Percentiles rank a stretch among this genome's conserved stretches.
These are phyloP conservation scores for Rhyacichthys aspro DNA, from an alignment of 2,797 vertebrate species.

Conservation along the genomic window DNA sequence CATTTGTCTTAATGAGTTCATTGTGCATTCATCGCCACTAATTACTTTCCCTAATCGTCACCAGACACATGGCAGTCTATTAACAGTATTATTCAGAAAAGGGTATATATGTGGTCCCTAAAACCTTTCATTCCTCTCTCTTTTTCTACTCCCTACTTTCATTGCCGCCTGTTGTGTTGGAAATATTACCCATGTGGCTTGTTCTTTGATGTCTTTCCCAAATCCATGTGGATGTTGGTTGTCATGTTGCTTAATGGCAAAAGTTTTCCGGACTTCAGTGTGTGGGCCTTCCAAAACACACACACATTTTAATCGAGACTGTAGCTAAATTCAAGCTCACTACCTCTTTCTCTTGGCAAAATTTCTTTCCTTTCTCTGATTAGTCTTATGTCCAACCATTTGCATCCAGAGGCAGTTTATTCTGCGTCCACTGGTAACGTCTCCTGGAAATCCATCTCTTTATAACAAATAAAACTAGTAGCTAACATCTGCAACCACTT, in stretches of 20 bases:
- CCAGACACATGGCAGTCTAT: constrained; percentile 60
- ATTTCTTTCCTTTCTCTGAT: neutral
- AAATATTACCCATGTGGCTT: constrained; percentile 65
- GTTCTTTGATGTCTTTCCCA: constrained; percentile 65
- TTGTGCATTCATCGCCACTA: constrained; percentile 57
- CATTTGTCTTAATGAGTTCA: constrained; percentile 61
- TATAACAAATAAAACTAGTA: no score
- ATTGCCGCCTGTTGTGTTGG: constrained; percentile 44
- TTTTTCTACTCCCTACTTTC: neutral
- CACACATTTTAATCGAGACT: constrained; percentile 11
- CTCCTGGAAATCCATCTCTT: no score
- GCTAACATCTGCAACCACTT: no score
- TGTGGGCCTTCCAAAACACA: constrained; percentile 23
- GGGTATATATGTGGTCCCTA: constrained; percentile 11
- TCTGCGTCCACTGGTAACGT: no score
- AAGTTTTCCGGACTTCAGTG: constrained; percentile 35
- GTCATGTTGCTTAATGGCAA: constrained; percentile 60
- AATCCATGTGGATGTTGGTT: constrained; percentile 50
- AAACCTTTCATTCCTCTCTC: constrained; percentile 1
- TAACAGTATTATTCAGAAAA: constrained; percentile 43
- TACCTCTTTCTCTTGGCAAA: neutral
- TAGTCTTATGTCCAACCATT: neutral
- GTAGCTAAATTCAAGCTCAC: neutral
- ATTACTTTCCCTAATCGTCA: constrained; percentile 70
- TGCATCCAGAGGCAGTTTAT: no score